phyloP scores from a whole-genome alignment of 2,113 vertebrate species.

The Siniperca knerii region DNA sequence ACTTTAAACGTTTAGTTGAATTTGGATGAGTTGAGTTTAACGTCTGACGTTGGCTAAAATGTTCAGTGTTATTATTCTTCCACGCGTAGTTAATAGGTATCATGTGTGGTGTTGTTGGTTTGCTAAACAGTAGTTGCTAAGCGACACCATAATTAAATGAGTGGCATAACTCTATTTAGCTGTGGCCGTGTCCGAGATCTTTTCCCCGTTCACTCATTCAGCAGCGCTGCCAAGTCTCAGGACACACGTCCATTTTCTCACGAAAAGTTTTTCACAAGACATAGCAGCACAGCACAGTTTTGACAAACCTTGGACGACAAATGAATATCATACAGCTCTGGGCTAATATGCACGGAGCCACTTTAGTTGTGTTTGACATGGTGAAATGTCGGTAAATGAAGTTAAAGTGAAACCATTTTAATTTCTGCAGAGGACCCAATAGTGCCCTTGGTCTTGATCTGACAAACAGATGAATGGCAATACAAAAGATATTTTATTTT shows the following conservation, averaged over 20 bases:
- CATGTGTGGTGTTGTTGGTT: neutral
- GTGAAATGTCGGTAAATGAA: neutral
- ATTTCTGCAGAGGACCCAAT: neutral
- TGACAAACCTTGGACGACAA: too few species aligned
- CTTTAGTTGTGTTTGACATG: too few species aligned
- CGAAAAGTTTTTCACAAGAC: too few species aligned
- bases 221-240: too few species aligned
- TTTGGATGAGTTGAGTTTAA: neutral
- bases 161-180: constrained; percentile 7
- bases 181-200: too few species aligned
- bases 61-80: too few species aligned
- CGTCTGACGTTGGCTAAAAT: neutral
- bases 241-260: too few species aligned
- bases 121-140: neutral
- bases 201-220: too few species aligned
- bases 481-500: constrained; percentile 82
- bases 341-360: neutral
- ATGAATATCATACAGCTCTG: neutral
- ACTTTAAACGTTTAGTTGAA: too few species aligned
- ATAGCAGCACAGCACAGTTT: too few species aligned
- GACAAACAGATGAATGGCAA: constrained; percentile 45
- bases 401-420: neutral
- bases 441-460: neutral
- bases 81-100: neutral
- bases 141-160: neutral